Conservation (phyloP, 2,797 vertebrate species). For the Carduelis carduelis region DNA sequence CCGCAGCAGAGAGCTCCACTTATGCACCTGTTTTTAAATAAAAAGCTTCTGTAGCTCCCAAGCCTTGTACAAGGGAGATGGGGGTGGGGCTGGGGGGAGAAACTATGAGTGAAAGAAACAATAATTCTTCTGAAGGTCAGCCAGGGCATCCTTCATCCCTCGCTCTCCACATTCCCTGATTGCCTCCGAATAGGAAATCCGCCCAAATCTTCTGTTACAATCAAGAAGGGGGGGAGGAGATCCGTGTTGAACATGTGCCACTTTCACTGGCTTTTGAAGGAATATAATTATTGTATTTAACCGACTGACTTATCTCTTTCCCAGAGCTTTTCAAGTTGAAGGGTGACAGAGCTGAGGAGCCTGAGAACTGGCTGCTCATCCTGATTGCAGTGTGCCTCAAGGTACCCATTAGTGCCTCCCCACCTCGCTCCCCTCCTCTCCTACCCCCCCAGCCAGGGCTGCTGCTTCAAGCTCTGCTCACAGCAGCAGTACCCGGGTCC, state of each 20-base stretch:
- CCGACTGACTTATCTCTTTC: constrained; percentile 47
- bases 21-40: constrained; percentile 64
- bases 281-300: constrained; percentile 67
- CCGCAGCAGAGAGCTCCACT: constrained; percentile 31
- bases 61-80: constrained; percentile 9
- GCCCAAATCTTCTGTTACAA: constrained; percentile 56
- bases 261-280: constrained; percentile 36
- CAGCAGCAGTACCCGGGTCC: neutral
- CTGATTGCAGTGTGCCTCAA: neutral
- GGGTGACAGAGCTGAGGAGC: neutral
- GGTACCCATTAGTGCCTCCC: neutral
- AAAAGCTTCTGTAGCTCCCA: constrained; percentile 22
- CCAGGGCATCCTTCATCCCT: constrained; percentile 49
- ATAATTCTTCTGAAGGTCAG: constrained; percentile 74
- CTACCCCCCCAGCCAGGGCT: neutral
- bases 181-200: constrained; percentile 68
- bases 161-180: constrained; percentile 48
- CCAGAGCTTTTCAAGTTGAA: constrained; percentile 27
- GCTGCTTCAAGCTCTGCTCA: neutral
- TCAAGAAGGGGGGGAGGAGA: constrained; percentile 23
- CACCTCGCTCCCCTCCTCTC: neutral
- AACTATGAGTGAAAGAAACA: constrained; percentile 18
- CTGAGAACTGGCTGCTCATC: neutral
- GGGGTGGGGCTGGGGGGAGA: neutral
- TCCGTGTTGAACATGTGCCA: constrained; percentile 4